A percentile compares a stretch with the other conserved stretches of the same genome.
phyloP scores from a whole-genome alignment of 2,113 vertebrate species.

The Telmatochromis sp. region DNA sequence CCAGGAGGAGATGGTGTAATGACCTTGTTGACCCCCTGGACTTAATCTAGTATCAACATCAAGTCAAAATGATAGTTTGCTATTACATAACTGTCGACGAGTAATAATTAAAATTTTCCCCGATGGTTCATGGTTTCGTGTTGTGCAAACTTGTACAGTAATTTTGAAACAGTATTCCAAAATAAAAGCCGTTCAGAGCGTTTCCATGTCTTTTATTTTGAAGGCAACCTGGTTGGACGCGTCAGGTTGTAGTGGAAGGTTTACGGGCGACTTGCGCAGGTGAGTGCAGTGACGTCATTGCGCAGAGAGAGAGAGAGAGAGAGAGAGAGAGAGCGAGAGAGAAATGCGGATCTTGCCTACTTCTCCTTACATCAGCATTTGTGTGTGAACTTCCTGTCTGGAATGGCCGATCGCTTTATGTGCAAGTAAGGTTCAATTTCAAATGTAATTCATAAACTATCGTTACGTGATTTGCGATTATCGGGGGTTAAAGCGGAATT shows the following conservation, averaged over 20 bases:
- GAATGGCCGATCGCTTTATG: neutral
- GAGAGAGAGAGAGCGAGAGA: accelerated
- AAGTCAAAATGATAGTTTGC: neutral
- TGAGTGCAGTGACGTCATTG: neutral
- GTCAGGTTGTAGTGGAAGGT: neutral
- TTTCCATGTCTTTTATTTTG: neutral
- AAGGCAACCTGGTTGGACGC: neutral
- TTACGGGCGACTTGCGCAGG: neutral
- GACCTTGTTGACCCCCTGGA: neutral
- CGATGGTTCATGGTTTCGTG: neutral
- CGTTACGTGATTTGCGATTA: neutral
- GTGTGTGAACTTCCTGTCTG: neutral
- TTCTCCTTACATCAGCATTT: neutral
- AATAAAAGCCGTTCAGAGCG: neutral
- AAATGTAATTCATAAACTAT: neutral
- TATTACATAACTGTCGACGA: neutral
- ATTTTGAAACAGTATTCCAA: neutral
- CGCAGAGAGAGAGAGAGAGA: neutral
- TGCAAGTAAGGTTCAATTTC: neutral
- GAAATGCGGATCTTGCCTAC: neutral
- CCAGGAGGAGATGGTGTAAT: neutral
- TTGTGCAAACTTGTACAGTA: neutral
- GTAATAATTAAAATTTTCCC: neutral
- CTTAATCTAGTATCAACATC: neutral
- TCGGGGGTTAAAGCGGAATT: neutral